Evolutionary conservation across 2,797 vertebrate species (phyloP).

Genomic region (Lepidocolaptes lacrymiger): DNA sequence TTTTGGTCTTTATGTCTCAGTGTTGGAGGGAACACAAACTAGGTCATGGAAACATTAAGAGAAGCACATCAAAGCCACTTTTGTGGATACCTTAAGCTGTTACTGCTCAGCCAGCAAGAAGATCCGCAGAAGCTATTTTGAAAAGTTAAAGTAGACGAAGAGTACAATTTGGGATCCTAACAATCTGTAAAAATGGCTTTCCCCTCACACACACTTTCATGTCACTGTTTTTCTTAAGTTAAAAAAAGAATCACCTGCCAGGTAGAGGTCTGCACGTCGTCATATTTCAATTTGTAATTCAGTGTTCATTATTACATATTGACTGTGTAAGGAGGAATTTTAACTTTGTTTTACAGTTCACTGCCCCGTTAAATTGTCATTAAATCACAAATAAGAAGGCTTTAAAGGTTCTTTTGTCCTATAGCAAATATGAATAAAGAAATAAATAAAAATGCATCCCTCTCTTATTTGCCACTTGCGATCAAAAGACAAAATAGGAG

Average conservation of each 20-base stretch:
- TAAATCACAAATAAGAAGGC: not conserved
- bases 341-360: not conserved
- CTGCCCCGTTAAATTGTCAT: not conserved
- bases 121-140: not conserved
- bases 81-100: not conserved
- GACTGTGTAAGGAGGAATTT: not conserved
- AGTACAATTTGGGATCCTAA: not conserved
- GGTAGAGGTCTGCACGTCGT: not conserved
- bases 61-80: not conserved
- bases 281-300: not conserved
- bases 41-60: not conserved
- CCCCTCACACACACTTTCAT: accelerated
- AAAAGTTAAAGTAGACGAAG: not conserved
- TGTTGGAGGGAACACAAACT: not conserved
- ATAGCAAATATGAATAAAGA: not conserved
- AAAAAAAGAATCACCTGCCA: not conserved
- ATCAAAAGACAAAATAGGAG: not conserved
- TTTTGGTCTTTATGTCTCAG: not conserved
- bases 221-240: not conserved
- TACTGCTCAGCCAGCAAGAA: not conserved
- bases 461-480: not conserved
- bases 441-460: not conserved
- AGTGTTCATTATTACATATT: not conserved
- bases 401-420: not conserved
- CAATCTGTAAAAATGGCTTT: not conserved